Evolutionary conservation across 64 coral and sea anemone species (phyloP).

Genomic region (Acropora tenuis): DNA sequence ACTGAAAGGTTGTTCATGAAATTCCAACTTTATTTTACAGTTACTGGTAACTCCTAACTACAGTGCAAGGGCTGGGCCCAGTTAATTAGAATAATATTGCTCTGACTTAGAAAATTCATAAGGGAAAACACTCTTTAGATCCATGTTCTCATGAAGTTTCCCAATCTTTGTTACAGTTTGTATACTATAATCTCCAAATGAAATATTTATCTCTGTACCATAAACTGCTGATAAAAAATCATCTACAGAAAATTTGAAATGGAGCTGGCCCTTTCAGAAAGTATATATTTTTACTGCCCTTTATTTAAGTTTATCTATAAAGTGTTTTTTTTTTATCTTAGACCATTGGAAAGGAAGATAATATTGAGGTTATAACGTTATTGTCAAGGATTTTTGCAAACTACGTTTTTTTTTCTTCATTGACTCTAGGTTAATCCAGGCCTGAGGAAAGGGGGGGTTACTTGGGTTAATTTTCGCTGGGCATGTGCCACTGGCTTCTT

Average conservation of each 20-base stretch:
- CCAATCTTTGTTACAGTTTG: too few species aligned
- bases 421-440: not conserved
- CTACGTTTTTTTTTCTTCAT: not conserved
- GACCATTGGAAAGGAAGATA: not conserved
- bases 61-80: slow-evolving; percentile 12
- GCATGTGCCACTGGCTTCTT: too few species aligned
- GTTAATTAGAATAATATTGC: not conserved
- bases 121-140: too few species aligned
- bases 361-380: not conserved
- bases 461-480: too few species aligned
- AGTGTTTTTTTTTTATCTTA: slow-evolving; percentile 22
- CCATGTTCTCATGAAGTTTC: too few species aligned
- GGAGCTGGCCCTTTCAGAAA: not conserved
- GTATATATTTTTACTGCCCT: not conserved
- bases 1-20: too few species aligned
- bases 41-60: too few species aligned
- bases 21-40: too few species aligned
- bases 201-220: not conserved
- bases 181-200: too few species aligned
- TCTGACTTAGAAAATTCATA: not conserved
- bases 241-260: not conserved
- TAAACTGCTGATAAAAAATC: not conserved
- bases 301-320: slow-evolving; percentile 1
- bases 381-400: not conserved
- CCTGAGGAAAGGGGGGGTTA: too few species aligned